These are phyloP conservation scores for Sphyrna mokarran DNA, from an alignment of 2,113 vertebrate genomes.

Conservation along the genomic window DNA sequence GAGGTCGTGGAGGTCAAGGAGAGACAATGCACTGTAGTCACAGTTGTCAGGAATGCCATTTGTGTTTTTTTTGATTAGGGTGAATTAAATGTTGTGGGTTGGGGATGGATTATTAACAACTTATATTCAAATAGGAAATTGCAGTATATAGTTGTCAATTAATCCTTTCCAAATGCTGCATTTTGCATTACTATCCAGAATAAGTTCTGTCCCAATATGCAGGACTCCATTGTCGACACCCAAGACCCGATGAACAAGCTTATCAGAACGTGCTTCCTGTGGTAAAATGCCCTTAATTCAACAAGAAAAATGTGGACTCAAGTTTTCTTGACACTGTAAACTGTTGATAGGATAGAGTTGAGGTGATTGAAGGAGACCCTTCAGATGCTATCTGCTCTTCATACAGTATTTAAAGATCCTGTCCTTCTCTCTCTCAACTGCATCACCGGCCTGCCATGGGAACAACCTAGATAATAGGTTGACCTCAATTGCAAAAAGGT, in stretches of 20 bases:
- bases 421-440: not conserved
- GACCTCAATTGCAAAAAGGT: slow-evolving; percentile 28
- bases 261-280: not conserved
- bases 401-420: not conserved
- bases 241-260: not conserved
- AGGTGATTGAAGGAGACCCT: not conserved
- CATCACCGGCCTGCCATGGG: not conserved
- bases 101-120: not conserved
- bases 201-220: not conserved
- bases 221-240: not conserved
- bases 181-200: not conserved
- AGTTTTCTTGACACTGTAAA: not conserved
- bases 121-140: not conserved
- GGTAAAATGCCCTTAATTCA: not conserved
- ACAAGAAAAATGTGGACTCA: not conserved
- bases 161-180: not conserved
- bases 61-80: not conserved
- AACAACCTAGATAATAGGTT: slow-evolving; percentile 16
- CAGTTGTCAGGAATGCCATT: not conserved
- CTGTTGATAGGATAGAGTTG: not conserved
- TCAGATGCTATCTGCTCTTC: not conserved
- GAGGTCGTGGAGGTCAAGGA: not conserved
- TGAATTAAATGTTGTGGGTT: not conserved
- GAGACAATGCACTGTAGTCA: not conserved
- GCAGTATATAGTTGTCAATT: not conserved